These are phyloP conservation scores for Drosophila multiciliata DNA, from an alignment of 2,888 invertebrate genomes.

Conservation along the genomic window DNA sequence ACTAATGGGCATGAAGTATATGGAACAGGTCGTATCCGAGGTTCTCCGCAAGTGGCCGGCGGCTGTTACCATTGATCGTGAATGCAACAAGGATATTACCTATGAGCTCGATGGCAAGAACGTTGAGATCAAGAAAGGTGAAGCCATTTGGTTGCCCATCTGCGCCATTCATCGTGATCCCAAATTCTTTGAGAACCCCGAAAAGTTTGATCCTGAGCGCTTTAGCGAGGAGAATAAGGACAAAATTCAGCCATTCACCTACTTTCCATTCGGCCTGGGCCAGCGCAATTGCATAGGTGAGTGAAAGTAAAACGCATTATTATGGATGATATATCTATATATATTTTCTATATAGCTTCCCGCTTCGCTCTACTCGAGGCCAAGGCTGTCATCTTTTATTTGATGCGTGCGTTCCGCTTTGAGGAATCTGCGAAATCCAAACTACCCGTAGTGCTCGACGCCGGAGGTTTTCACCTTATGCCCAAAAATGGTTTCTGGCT, in stretches of 20 bases:
- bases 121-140: conserved; percentile 78
- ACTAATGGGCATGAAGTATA: conserved; percentile 87
- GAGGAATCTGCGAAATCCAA: conserved; percentile 70
- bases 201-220: conserved; percentile 87
- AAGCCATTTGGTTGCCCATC: conserved; percentile 82
- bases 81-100: conserved; percentile 86
- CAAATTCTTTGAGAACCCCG: conserved; percentile 86
- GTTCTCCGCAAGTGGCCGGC: conserved; percentile 86
- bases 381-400: conserved; percentile 80
- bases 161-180: conserved; percentile 86
- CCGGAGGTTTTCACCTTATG: conserved; percentile 65
- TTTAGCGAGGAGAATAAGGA: conserved; percentile 87
- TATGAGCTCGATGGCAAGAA: conserved; percentile 72
- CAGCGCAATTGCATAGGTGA: conserved; percentile 88
- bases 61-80: conserved; percentile 85
- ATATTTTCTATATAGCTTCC: conserved; percentile 64
- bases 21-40: conserved; percentile 87
- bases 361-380: conserved; percentile 83
- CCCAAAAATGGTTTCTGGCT: conserved; percentile 83
- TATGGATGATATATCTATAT: not conserved
- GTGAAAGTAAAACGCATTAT: not conserved
- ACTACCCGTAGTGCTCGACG: conserved; percentile 72
- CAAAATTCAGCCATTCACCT: conserved; percentile 85
- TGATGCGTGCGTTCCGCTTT: conserved; percentile 78
- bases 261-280: conserved; percentile 87